phyloP scores from a whole-genome alignment of 2,888 invertebrate genomes.

The Harmothoe impar region DNA sequence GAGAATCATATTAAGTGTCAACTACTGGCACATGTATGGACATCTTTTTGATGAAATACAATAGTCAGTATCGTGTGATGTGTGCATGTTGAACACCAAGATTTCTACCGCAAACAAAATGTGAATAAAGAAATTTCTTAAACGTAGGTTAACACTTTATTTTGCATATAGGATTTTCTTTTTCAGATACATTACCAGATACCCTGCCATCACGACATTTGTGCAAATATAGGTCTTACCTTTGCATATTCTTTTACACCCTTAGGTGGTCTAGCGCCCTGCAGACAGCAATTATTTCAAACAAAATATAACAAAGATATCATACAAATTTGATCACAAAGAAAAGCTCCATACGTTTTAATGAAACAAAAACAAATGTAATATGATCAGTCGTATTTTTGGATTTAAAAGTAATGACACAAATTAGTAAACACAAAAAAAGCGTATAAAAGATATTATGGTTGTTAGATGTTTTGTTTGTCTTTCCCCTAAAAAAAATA shows the following conservation, averaged over 20 bases:
- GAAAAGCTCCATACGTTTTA: background rate
- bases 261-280: slow-evolving; percentile 60
- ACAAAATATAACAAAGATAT: slow-evolving; percentile 1
- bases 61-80: no score
- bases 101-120: no score
- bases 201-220: background rate
- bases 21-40: no score
- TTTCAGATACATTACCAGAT: no score
- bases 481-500: background rate
- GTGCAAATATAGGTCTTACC: slow-evolving; percentile 25
- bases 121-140: no score
- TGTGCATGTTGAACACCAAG: no score
- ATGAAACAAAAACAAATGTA: background rate
- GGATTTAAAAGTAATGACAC: no score
- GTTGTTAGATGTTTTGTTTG: no score
- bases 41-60: no score
- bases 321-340: background rate
- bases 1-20: no score
- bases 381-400: background rate
- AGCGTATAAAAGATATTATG: background rate
- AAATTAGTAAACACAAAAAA: background rate
- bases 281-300: slow-evolving; percentile 50
- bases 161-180: no score
- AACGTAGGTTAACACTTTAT: no score
- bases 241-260: slow-evolving; percentile 58